A percentile compares a stretch with the other conserved stretches of the same genome.
Evolutionary conservation across 2,797 vertebrate genomes (phyloP).

Genomic region (Calcarius lapponicus): DNA sequence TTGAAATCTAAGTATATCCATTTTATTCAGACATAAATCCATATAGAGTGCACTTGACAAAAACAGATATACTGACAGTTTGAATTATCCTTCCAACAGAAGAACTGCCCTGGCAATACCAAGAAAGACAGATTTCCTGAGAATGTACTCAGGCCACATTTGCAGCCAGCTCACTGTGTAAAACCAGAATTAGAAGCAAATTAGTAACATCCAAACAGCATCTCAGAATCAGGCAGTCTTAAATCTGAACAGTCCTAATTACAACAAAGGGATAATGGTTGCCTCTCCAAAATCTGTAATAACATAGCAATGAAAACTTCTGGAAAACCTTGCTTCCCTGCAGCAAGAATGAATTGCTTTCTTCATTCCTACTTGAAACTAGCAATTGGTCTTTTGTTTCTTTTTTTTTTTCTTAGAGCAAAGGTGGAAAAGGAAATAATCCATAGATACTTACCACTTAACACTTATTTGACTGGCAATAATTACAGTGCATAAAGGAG

Average conservation of each 20-base stretch:
- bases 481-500: not conserved
- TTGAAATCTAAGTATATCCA: not conserved
- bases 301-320: not conserved
- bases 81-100: not conserved
- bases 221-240: not conserved
- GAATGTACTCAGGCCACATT: not conserved
- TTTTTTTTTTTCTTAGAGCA: not conserved
- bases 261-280: not conserved
- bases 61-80: slow-evolving; percentile 9
- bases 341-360: not conserved
- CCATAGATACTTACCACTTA: not conserved
- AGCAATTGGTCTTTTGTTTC: not conserved
- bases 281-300: not conserved
- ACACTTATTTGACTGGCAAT: not conserved
- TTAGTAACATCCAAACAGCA: not conserved
- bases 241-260: not conserved
- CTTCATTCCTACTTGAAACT: not conserved
- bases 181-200: not conserved
- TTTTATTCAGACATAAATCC: slow-evolving; percentile 35
- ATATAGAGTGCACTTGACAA: not conserved
- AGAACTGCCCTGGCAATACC: not conserved
- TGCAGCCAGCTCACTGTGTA: not conserved
- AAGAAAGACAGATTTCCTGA: not conserved
- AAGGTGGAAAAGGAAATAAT: not conserved
- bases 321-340: not conserved